Evolutionary conservation across 2,113 vertebrate genomes (phyloP).

Genomic region (Circaetus gallicus): DNA sequence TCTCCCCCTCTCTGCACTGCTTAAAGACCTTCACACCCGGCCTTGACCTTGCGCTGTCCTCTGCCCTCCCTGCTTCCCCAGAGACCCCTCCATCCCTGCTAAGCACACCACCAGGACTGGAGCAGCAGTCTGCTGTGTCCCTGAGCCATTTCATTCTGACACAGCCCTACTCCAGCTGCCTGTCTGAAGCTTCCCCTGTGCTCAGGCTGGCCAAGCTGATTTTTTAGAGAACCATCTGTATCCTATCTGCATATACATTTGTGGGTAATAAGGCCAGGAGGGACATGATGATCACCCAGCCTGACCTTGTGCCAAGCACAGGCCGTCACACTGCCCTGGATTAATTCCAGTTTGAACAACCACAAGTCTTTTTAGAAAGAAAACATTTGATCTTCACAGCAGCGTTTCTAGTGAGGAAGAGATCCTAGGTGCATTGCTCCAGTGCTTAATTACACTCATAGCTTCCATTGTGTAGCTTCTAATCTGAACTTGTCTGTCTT

Average conservation of each 20-base stretch:
- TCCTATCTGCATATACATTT: not conserved
- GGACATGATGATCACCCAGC: not conserved
- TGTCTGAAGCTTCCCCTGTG: too few species aligned
- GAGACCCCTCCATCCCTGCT: not conserved
- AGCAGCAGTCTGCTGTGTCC: not conserved
- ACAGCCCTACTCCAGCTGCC: not conserved
- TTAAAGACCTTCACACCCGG: not conserved
- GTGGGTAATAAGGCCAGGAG: not conserved
- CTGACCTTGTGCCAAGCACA: not conserved
- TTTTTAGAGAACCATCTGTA: not conserved
- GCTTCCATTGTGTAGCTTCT: not conserved
- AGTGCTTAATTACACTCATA: constrained; percentile 1
- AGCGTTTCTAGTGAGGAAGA: not conserved
- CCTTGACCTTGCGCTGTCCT: not conserved
- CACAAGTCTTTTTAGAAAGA: not conserved
- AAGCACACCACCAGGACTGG: not conserved
- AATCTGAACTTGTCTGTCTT: not conserved
- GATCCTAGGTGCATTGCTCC: not conserved
- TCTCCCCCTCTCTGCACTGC: not conserved
- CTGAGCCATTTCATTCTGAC: rapidly evolving
- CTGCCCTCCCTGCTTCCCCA: not conserved
- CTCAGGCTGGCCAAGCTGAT: not conserved
- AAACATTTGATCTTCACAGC: not conserved
- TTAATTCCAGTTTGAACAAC: not conserved
- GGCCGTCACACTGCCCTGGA: not conserved